Conservation (phyloP, 2,113 vertebrate genomes). For the Lophius piscatorius region DNA sequence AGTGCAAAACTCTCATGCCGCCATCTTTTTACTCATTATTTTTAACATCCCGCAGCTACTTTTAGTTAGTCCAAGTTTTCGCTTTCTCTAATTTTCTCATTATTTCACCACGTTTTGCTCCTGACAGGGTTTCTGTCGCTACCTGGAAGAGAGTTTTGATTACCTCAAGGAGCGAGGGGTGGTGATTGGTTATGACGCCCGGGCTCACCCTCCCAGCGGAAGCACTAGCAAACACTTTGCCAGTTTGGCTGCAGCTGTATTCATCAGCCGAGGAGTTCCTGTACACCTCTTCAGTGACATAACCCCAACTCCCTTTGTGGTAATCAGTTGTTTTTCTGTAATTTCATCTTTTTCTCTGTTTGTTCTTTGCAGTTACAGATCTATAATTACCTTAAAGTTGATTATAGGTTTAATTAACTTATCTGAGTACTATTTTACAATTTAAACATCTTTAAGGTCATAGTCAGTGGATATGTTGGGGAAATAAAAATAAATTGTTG, state of each 20-base stretch:
- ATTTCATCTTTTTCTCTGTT: background rate
- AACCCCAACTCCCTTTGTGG: conserved; percentile 97
- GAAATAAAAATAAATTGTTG: too few species aligned
- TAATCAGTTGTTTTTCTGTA: conserved; percentile 57
- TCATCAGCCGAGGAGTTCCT: conserved; percentile 88
- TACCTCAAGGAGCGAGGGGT: conserved; percentile 90
- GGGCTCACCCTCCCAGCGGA: conserved; percentile 88
- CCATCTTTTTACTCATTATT: background rate
- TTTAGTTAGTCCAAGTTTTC: too few species aligned
- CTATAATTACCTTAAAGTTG: too few species aligned
- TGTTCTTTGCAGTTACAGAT: background rate
- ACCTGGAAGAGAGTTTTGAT: conserved; percentile 87
- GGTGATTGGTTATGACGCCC: conserved; percentile 92
- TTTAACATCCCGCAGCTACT: too few species aligned
- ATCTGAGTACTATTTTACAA: too few species aligned
- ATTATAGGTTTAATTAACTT: too few species aligned
- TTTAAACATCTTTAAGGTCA: too few species aligned
- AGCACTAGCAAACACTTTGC: conserved; percentile 91
- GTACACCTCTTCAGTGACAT: conserved; percentile 92
- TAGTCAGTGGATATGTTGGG: too few species aligned
- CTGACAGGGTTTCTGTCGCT: conserved; percentile 90
- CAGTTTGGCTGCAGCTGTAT: conserved; percentile 87
- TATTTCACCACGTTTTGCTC: conserved; percentile 5
- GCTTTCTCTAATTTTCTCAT: background rate
- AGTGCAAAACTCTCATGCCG: background rate